Base-by-base conservation (phyloP, 1,140 invertebrate species). In the Papilio machaon region DNA sequence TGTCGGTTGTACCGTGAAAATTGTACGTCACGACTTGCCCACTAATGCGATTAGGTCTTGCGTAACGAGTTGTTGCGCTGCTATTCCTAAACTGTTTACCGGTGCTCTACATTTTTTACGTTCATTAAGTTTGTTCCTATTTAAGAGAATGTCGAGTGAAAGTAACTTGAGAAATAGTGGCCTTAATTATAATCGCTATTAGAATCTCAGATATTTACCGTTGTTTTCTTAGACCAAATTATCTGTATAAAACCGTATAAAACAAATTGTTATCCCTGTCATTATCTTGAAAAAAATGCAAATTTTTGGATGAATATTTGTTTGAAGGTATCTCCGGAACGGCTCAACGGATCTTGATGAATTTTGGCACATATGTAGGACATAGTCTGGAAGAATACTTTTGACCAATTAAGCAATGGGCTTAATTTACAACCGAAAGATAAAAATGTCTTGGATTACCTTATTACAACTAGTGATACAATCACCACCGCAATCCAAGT, bases 381-480 rank as follows among this genome's bases (percentile, higher is more conserved):
- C n/a, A n/a, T n/a, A n/a, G n/a, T n/a, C n/a, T n/a, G n/a, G n/a
- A n/a, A n/a, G n/a, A n/a, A n/a, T n/a, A n/a, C n/a, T 38, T 38
- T 6, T 38, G 38, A 3, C 38, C 38, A 38, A 38, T 38, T 38
- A 38, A 38, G 38, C 6, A 38, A 38, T 38, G 38, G 6, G 2
- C 6, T 38, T 38, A 38, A 80, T 73, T 54, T 54, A 54, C 17
- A 15, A 17, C 13, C 52, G 5, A 5, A 54, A 17, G 4, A 54
- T 43, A 74, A 23, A 19, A 19, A 23, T 58, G 7, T 7, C n/a
- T 7, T 30, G 60, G 19, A 43, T 82, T 86, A 97, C 97, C 95
- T 98, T 98, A 94, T 98, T 98, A 92, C 97, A 98, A 43, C 97
- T 98, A 74, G 97, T 98, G 89, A 98, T 98, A 91, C 97, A 98